Base-by-base conservation (phyloP, 2,888 invertebrate genomes). In the Anorthoa munda region DNA sequence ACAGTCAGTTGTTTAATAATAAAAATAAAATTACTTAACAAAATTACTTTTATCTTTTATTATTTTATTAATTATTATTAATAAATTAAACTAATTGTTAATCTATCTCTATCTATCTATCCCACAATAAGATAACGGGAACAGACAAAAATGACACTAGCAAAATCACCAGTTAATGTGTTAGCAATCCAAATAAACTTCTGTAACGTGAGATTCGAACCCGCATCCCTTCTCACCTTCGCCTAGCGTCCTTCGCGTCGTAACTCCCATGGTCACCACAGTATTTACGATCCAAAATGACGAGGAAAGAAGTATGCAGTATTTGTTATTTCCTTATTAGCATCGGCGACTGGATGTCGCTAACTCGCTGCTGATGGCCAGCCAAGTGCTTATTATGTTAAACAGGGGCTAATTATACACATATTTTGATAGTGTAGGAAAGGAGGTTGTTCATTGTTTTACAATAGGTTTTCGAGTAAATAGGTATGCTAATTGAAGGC, bases 321-420 rank as follows among this genome's bases (percentile, higher is more conserved):
- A 31, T 65, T 82, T 83, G 72, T 79, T 80, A 78, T 78, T 26
- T 50, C 64, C 79, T 55, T 64, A 65, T 83, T 79, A 72, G 60
- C 79, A 79, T 83, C 56, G 79, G 79, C 83, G 79, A 67, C 83
- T 53, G 65, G 9, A 15, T 67, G 79, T 67, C 79, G 79, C 45
- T 45, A 2, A 65, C 83, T 67, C 79, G 79, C 48, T 45, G 2
- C 51, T 66, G 82, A 50, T 59, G 39, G 64, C 59, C 55, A 26
- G 75, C 23, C 45, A 60, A 66, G 46, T 15, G 23, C 51, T 66
- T 69, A 60, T 55, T 65, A 72, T 72, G 79, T 9, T 66, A 71
- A 77, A 4, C 39, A 61, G 45, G 18, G 13, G 45, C 51, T 53
- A 68, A 77, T 82, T 61, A 53, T 60, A 21, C 46, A 73, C 45